Conservation (phyloP, 2,113 vertebrate species). For the Pedetes capensis region DNA sequence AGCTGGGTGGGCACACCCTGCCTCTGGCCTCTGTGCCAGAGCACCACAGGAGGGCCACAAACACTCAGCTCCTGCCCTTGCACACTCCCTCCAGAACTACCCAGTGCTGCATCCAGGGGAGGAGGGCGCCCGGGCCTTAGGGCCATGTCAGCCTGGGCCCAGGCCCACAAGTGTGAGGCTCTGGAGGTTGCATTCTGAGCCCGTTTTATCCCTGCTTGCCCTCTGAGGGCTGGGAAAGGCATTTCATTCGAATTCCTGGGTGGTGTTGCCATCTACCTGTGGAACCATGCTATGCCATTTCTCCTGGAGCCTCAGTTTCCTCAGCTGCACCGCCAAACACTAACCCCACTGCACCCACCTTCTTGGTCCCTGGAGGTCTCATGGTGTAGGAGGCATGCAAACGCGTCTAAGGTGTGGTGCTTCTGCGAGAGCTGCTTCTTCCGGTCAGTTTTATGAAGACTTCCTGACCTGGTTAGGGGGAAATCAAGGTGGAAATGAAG, state of each 20-base stretch:
- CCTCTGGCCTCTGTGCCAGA: neutral
- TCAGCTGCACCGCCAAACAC: rapidly evolving
- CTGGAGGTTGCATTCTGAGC: neutral
- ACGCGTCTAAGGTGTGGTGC: rapidly evolving
- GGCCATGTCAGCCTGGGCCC: neutral
- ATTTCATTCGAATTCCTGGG: neutral
- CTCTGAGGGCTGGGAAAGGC: neutral
- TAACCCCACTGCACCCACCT: neutral
- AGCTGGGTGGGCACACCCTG: neutral
- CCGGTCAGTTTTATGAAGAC: neutral
- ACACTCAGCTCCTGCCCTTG: neutral
- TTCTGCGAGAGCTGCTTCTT: neutral
- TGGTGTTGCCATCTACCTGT: neutral
- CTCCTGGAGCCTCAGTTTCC: neutral
- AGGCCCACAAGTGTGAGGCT: neutral
- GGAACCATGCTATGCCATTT: neutral
- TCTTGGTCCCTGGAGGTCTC: neutral
- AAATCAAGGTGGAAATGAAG: too few relatives aligned
- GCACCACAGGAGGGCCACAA: neutral
- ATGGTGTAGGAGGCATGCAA: rapidly evolving
- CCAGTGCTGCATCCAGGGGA: rapidly evolving
- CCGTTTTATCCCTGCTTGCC: neutral
- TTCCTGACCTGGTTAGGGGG: neutral
- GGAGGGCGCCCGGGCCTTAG: rapidly evolving
- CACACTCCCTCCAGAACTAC: neutral